Base-by-base conservation (phyloP, 2,797 vertebrate species). In the Poecilia velifera region DNA sequence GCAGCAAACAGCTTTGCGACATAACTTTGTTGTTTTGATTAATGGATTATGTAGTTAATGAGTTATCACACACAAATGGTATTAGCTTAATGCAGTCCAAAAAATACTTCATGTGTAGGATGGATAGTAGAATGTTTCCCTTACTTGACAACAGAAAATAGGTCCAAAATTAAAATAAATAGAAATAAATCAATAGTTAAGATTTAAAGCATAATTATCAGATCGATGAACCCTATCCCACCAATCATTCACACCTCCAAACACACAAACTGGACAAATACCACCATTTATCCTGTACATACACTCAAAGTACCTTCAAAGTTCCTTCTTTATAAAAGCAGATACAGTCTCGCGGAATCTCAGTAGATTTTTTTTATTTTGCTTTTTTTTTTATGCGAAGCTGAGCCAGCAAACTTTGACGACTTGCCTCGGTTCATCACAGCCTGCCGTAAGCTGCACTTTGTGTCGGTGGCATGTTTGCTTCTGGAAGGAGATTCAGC, bases 201-300 rank as follows among this genome's bases (percentile, higher is more conserved):
- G 14, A 73, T 87, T 93, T 89, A 92, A 93, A 94, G 91, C 86
- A 89, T 89, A 81, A 83, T 82, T 28, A 70, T 86, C 68, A 71
- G 76, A 83, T 83, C 76, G 77, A 91, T 87, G 74, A 55, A 16
- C 71, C 75, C 45, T 49, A 76, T 82, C 82, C 87, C 82, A 86
- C 79, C 41, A 87, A 76, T 82, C 85, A 74, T 79, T 73, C 85
- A 62, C 76, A 14, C 78, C 82, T 46, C 31, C 88, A 90, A 83
- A 90, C 91, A 88, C 88, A 86, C 90, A 82, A 66, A 90, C 83
- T 73, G 66, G 70, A 90, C 81, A 20, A 89, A 49, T 78, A 78
- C 82, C 76, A 73, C 82, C 86, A 89, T 82, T 64, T 86, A 78
- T 73, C 53, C 78, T 77, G 55, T 79, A 87, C 78, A 73, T 45